phyloP scores from a whole-genome alignment of 2,113 vertebrate species.

The Gorsachius goisagi region DNA sequence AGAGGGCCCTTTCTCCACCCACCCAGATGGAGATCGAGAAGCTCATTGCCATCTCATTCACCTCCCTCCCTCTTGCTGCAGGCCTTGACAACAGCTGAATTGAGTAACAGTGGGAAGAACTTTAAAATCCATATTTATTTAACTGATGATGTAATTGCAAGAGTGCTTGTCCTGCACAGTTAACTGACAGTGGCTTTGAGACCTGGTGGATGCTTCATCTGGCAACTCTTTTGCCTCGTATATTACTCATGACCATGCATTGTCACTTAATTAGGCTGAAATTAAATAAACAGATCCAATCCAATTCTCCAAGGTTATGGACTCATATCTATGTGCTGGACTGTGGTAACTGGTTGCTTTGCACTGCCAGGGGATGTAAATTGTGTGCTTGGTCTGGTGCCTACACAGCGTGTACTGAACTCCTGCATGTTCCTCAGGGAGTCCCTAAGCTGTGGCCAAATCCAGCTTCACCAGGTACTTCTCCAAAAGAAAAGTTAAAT shows the following conservation, averaged over 20 bases:
- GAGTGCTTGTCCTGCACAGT: not conserved
- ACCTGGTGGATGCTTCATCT: not conserved
- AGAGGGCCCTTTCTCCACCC: not conserved
- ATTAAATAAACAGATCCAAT: not conserved
- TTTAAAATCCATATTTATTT: not conserved
- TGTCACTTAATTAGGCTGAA: slow-evolving; percentile 32
- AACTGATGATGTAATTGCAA: not conserved
- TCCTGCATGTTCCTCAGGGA: not conserved
- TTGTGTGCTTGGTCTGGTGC: not conserved
- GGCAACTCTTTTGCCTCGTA: not conserved
- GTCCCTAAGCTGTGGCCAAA: not conserved
- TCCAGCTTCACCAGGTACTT: not conserved
- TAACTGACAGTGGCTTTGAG: not conserved
- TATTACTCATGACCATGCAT: not conserved
- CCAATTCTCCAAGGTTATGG: not conserved
- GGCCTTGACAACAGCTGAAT: not conserved
- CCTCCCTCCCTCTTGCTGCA: not conserved
- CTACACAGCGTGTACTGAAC: not conserved
- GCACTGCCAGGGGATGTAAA: not conserved
- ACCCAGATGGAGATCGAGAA: not conserved
- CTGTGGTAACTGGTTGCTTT: not conserved
- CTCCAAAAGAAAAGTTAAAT: not conserved
- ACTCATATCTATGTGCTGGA: not conserved
- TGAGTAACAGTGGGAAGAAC: not conserved
- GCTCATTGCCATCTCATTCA: not conserved